Conservation (phyloP, 2,113 vertebrate genomes). For the Paradoxurus hermaphroditus region DNA sequence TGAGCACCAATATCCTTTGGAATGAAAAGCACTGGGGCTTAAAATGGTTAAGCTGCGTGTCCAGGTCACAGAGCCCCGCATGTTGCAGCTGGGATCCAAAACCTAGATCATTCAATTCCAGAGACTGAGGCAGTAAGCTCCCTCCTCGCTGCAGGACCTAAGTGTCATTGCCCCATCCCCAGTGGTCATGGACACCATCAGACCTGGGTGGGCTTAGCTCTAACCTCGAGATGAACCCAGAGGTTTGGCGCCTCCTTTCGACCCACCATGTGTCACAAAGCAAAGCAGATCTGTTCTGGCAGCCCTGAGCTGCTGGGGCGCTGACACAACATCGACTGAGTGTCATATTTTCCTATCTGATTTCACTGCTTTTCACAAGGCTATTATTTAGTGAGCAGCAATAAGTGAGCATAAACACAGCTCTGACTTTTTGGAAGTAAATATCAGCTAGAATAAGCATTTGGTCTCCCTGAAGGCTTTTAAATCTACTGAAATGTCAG, state of each 20-base stretch:
- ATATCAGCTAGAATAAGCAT: conserved; percentile 71
- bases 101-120: neutral
- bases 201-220: neutral
- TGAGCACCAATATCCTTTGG: neutral
- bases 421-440: conserved; percentile 73
- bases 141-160: neutral
- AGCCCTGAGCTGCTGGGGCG: neutral
- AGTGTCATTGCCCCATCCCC: neutral
- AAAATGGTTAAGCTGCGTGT: neutral
- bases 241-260: neutral
- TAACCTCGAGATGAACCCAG: neutral
- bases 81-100: neutral
- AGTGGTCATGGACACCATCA: neutral
- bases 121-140: neutral
- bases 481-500: conserved; percentile 72
- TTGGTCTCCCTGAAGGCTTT: conserved; percentile 63
- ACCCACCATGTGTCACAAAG: neutral
- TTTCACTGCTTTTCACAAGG: conserved; percentile 56
- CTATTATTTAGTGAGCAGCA: conserved; percentile 47
- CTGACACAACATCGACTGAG: conserved; percentile 43
- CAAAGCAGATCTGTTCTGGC: neutral
- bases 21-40: neutral
- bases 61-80: neutral
- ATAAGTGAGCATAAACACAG: conserved; percentile 60
- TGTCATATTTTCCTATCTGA: conserved; percentile 67